These are phyloP conservation scores for Mystacides longicornis DNA, from an alignment of 2,888 invertebrate species.

Conservation along the genomic window DNA sequence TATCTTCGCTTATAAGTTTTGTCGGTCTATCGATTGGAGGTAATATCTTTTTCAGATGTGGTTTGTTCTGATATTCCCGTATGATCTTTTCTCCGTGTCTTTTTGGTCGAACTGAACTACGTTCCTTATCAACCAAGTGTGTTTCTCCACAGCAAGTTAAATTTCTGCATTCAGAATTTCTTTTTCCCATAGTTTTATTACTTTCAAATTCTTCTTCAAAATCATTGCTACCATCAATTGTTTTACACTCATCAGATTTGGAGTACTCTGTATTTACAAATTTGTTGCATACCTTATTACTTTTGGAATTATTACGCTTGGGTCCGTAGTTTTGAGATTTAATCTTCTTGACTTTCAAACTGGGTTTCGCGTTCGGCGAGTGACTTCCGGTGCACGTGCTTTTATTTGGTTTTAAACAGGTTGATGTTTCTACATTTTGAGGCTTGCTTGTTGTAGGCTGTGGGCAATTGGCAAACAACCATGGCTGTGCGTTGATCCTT, in stretches of 20 bases:
- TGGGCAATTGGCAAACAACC: not conserved
- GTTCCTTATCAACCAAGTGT: not conserved
- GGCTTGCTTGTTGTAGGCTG: too few relatives aligned
- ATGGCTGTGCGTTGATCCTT: not conserved
- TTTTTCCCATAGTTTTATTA: not conserved
- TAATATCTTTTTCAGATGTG: constrained; percentile 1
- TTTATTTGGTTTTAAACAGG: too few relatives aligned
- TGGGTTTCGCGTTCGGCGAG: not conserved
- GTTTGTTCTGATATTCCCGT: not conserved
- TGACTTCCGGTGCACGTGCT: too few relatives aligned
- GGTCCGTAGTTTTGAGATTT: not conserved
- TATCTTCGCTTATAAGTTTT: not conserved
- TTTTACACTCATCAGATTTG: not conserved
- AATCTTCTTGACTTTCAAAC: not conserved
- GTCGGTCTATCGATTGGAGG: constrained; percentile 15
- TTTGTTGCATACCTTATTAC: not conserved
- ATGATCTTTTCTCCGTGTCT: constrained; percentile 1
- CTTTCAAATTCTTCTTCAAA: not conserved
- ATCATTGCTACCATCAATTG: not conserved
- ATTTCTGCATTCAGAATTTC: not conserved
- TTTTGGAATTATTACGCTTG: too few relatives aligned
- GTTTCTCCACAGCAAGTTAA: not conserved
- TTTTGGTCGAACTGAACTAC: not conserved
- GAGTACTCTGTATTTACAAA: not conserved
- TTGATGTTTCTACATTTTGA: too few relatives aligned